Evolutionary conservation across 2,797 vertebrate species (phyloP).

Genomic region (Astyanax mexicanus): DNA sequence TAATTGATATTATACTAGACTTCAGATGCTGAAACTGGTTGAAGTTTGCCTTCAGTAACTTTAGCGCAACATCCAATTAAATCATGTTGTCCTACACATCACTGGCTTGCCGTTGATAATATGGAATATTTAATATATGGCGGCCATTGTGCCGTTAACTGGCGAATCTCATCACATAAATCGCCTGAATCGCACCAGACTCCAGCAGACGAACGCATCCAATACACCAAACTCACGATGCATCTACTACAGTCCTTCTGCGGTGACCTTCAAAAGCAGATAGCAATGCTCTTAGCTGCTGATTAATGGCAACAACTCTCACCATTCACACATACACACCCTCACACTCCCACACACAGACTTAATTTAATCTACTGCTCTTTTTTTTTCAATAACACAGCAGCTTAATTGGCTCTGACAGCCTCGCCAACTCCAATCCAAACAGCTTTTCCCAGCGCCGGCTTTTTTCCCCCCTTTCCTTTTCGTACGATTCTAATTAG

Average conservation of each 20-base stretch:
- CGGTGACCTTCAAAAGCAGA: slow-evolving; percentile 39
- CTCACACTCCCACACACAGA: slow-evolving; percentile 31
- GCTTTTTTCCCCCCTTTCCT: slow-evolving; percentile 48
- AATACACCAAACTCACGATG: no score
- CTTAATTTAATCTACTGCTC: slow-evolving; percentile 73
- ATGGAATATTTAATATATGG: background rate
- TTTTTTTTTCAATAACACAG: slow-evolving; percentile 71
- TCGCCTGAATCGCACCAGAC: background rate
- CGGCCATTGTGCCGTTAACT: background rate
- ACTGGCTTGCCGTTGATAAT: background rate
- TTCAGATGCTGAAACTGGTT: no score
- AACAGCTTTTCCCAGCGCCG: slow-evolving; percentile 67
- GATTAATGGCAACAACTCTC: slow-evolving; percentile 14
- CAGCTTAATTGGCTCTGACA: slow-evolving; percentile 79
- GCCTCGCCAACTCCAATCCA: slow-evolving; percentile 74
- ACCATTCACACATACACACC: slow-evolving; percentile 29
- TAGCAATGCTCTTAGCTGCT: slow-evolving; percentile 12
- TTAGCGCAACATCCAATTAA: background rate
- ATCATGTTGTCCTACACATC: background rate
- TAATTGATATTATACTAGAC: no score
- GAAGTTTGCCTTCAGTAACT: background rate
- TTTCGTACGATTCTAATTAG: slow-evolving; percentile 76
- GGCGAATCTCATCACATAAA: background rate
- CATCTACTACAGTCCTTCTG: slow-evolving; percentile 9
- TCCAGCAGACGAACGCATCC: background rate